These are phyloP conservation scores for Drosophila lowei DNA, from an alignment of 1,140 invertebrate genomes.

Conservation along the genomic window DNA sequence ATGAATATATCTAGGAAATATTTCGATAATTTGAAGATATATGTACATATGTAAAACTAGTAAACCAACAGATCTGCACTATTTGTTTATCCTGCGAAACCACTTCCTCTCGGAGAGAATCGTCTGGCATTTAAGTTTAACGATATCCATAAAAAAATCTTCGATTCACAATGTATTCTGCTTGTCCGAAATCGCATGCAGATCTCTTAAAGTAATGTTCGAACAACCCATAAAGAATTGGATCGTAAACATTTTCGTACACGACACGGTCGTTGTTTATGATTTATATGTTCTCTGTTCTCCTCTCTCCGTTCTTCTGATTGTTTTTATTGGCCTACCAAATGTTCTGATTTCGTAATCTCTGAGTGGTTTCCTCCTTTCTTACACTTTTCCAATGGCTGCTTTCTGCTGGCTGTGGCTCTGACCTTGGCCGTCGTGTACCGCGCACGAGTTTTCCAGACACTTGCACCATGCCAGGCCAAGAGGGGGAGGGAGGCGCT, in stretches of 20 bases:
- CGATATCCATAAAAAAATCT: slow-evolving; percentile 33
- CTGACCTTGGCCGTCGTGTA: slow-evolving; percentile 62
- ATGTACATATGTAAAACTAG: no score
- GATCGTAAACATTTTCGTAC: slow-evolving; percentile 51
- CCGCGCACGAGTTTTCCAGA: slow-evolving; percentile 54
- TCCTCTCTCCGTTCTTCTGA: slow-evolving; percentile 9
- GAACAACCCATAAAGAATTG: slow-evolving; percentile 51
- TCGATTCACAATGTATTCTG: slow-evolving; percentile 10
- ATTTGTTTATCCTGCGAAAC: no score
- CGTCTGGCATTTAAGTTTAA: slow-evolving; percentile 21
- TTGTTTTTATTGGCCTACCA: slow-evolving; percentile 32
- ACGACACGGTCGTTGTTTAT: slow-evolving; percentile 57
- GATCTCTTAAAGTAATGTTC: slow-evolving; percentile 46
- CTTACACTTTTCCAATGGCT: slow-evolving; percentile 29
- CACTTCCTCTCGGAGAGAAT: not conserved
- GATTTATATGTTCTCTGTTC: slow-evolving; percentile 50
- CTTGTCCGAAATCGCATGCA: slow-evolving; percentile 18
- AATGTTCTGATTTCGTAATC: slow-evolving; percentile 27
- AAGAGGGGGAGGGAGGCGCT: slow-evolving; percentile 2
- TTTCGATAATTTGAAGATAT: no score
- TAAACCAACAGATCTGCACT: no score
- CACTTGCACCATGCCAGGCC: slow-evolving; percentile 30
- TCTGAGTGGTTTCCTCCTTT: slow-evolving; percentile 21
- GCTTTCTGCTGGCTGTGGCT: slow-evolving; percentile 23
- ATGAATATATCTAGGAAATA: no score